phyloP scores from a whole-genome alignment of 2,113 vertebrate genomes.

The Nycticebus coucang region DNA sequence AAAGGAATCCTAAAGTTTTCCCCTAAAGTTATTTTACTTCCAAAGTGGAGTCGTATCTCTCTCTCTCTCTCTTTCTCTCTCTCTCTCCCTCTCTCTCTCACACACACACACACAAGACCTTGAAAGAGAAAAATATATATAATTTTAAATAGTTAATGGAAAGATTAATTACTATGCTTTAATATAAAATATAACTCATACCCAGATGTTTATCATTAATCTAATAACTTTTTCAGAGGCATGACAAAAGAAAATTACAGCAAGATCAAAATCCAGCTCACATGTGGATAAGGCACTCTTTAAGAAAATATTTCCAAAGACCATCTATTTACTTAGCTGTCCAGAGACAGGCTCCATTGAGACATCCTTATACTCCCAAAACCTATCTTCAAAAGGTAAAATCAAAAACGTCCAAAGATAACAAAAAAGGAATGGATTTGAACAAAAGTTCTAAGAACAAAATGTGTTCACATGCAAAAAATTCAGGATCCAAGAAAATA shows the following conservation, averaged over 20 bases:
- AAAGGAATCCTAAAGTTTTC: background rate
- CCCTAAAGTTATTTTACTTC: background rate
- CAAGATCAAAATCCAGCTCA: constrained; percentile 51
- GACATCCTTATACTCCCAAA: background rate
- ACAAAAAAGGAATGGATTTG: background rate
- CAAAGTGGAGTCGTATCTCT: background rate
- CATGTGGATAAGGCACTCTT: constrained; percentile 49
- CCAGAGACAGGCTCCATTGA: constrained; percentile 2
- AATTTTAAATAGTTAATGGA: background rate
- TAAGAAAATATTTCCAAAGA: background rate
- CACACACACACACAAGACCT: background rate
- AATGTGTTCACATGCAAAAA: background rate
- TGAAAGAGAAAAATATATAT: background rate
- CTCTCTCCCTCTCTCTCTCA: background rate
- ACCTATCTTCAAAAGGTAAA: background rate
- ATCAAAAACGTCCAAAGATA: background rate
- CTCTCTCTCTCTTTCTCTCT: background rate
- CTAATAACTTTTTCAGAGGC: constrained; percentile 57
- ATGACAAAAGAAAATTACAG: constrained; percentile 15
- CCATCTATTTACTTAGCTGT: constrained; percentile 24
- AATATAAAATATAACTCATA: background rate
- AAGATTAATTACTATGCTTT: background rate
- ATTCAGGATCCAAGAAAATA: background rate
- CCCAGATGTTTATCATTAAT: background rate
- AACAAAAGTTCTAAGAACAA: background rate